Evolutionary conservation across 2,888 invertebrate species (phyloP), one percentile per base, ranked within the genome.

Genomic region (Tridacna gigas): DNA sequence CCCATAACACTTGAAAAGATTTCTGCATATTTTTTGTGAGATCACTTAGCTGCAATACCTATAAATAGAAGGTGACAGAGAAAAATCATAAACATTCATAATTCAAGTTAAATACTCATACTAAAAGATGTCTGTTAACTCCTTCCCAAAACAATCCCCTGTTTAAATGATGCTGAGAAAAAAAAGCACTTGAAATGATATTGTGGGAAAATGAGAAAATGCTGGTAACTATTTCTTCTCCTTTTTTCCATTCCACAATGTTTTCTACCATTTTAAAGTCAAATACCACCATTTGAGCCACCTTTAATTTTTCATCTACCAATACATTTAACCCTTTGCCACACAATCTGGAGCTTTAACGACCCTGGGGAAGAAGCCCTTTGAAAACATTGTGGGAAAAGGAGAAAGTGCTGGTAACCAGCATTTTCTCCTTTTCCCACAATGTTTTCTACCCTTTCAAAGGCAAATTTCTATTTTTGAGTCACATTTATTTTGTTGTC

Each of bases 31-130:
- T n/a, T 5, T 15, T 9, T 61, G 61, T 22, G 0, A 61, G 61
- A 61, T 61, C n/a, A 61, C 11, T n/a, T 7, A 61, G n/a, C 61
- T 61, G n/a, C 61, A 61, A 61, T 22, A 61, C 61, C 61, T 61
- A n/a, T 20, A 61, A 61, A 61, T 61, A 61, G n/a, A 61, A n/a
- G 25, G n/a, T 20, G n/a, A 25, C 7, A n/a, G n/a, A 0, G 9
- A n/a, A 61, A 61, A 15, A n/a, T 22, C 2, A 5, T 20, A 56
- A 20, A 56, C 2, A 1, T 18, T 2, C 56, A 56, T n/a, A 56
- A 56, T 5, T 56, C n/a, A 56, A 20, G 56, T 18, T 1, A 56
- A 56, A 56, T 5, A n/a, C 3, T 37, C 37, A 37, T 37, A 37
- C 7, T n/a, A n/a, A n/a, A n/a, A n/a, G n/a, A n/a, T n/a, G n/a